Percentiles rank a stretch among this genome's conserved stretches.
These are phyloP conservation scores for Gryllus bimaculatus DNA, from an alignment of 1,140 invertebrate genomes.

Conservation along the genomic window DNA sequence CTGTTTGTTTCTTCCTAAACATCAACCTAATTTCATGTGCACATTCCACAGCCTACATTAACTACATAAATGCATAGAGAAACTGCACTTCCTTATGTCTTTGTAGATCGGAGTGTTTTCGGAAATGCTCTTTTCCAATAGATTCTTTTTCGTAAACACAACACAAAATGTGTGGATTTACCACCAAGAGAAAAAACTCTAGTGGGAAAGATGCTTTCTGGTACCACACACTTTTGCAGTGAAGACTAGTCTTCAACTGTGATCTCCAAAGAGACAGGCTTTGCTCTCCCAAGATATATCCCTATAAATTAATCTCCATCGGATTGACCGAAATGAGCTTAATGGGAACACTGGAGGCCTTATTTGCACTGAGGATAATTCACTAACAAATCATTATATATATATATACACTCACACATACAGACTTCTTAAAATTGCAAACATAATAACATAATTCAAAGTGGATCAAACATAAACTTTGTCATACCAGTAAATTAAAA, in stretches of 20 bases:
- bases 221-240: slow-evolving; percentile 22
- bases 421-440: background rate
- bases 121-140: slow-evolving; percentile 57
- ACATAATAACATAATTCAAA: no score
- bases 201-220: slow-evolving; percentile 21
- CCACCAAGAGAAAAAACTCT: slow-evolving; percentile 19
- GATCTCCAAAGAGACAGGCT: slow-evolving; percentile 17
- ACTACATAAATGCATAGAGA: slow-evolving; percentile 11
- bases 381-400: background rate
- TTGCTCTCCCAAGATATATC: slow-evolving; percentile 11
- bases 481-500: no score
- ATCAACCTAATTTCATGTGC: background rate
- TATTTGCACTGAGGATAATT: background rate
- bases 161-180: slow-evolving; percentile 40
- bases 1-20: background rate
- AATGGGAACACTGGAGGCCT: background rate
- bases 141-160: slow-evolving; percentile 56
- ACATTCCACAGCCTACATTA: background rate
- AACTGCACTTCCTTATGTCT: slow-evolving; percentile 11
- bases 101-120: slow-evolving; percentile 50
- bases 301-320: background rate
- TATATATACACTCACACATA: background rate
- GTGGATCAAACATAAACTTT: no score
- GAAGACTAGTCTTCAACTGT: slow-evolving; percentile 16
- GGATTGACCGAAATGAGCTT: background rate